phyloP scores from a whole-genome alignment of 2,888 invertebrate genomes.

The Pherbina coryleti region DNA sequence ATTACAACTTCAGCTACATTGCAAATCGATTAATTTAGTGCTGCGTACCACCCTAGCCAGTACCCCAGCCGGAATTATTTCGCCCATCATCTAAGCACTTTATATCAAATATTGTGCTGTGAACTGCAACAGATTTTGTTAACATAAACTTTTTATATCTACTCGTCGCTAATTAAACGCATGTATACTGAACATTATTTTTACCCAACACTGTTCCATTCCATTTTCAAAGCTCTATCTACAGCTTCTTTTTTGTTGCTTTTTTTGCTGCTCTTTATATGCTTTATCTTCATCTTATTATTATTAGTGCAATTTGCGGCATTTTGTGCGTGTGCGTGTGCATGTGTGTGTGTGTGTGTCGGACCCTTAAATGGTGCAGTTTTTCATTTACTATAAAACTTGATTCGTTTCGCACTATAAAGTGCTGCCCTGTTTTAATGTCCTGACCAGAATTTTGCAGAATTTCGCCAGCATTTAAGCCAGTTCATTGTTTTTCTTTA shows the following conservation, averaged over 20 bases:
- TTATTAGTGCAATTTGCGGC: neutral
- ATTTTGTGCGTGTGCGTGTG: neutral
- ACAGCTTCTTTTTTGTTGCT: neutral
- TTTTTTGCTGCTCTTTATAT: neutral
- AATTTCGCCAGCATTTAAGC: neutral
- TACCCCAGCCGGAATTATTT: neutral
- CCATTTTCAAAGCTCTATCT: neutral
- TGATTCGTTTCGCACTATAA: conserved; percentile 35
- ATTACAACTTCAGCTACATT: neutral
- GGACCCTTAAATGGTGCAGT: neutral
- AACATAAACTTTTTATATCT: neutral
- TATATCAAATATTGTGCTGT: neutral
- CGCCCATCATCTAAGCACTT: neutral
- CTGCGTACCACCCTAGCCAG: neutral
- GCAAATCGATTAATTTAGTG: neutral
- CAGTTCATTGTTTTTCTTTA: neutral
- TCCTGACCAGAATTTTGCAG: neutral
- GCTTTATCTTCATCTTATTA: neutral
- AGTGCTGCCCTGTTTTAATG: neutral
- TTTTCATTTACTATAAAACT: conserved; percentile 25
- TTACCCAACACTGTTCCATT: neutral
- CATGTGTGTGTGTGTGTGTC: neutral
- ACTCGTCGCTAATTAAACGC: conserved; percentile 4
- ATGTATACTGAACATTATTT: conserved; percentile 14
- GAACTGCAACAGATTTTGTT: conserved; percentile 29